phyloP scores from a whole-genome alignment of 2,797 vertebrate genomes.

The Tarsius wallacei region DNA sequence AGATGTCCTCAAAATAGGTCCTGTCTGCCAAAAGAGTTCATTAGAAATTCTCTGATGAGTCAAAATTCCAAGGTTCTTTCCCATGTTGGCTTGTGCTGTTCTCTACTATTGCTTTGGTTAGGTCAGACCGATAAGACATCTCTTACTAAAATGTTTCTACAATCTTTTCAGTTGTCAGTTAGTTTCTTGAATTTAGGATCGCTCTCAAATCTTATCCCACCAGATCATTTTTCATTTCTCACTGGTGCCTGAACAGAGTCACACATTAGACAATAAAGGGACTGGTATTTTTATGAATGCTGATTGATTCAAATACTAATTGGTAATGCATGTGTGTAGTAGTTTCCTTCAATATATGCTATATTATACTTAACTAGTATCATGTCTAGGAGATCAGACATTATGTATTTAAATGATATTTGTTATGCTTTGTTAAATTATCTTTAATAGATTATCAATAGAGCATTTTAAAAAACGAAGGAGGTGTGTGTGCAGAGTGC shows the following conservation, averaged over 20 bases:
- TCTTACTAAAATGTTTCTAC: constrained; percentile 56
- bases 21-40: constrained; percentile 81
- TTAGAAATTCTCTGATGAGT: constrained; percentile 85
- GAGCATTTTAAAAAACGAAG: constrained; percentile 74
- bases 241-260: constrained; percentile 86
- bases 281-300: constrained; percentile 89
- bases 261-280: constrained; percentile 88
- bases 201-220: constrained; percentile 81
- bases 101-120: constrained; percentile 56
- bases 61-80: constrained; percentile 84
- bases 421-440: constrained; percentile 87
- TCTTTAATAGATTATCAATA: constrained; percentile 88
- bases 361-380: constrained; percentile 89
- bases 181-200: constrained; percentile 15
- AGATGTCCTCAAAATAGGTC: constrained; percentile 78
- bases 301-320: constrained; percentile 91
- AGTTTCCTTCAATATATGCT: constrained; percentile 88
- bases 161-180: constrained; percentile 52
- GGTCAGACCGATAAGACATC: constrained; percentile 32
- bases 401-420: constrained; percentile 84
- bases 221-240: constrained; percentile 88
- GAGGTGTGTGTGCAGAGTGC: constrained; percentile 64
- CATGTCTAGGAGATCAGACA: constrained; percentile 88
- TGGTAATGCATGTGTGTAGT: constrained; percentile 90
- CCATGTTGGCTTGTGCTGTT: constrained; percentile 59